Evolutionary conservation across 2,113 vertebrate species (phyloP).

Genomic region (Phrynosoma blainvillii): DNA sequence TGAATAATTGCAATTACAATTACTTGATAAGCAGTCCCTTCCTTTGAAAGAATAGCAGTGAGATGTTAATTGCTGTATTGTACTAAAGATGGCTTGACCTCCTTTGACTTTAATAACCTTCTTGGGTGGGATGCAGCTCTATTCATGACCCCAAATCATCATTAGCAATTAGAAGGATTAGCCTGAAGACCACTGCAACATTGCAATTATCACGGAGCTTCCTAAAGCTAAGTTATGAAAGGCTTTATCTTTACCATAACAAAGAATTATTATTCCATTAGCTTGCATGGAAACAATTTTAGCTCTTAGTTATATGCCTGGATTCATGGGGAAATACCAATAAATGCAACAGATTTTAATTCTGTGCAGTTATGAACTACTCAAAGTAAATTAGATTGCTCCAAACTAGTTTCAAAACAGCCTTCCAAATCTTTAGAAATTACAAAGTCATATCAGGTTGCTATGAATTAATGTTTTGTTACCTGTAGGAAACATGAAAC

Average conservation of each 20-base stretch:
- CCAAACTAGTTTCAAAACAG: background rate
- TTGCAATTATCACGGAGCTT: background rate
- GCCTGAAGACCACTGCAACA: fast-evolving
- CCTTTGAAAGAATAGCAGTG: background rate
- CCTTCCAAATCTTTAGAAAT: background rate
- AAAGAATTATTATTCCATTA: background rate
- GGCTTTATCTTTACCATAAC: background rate
- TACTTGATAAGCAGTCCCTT: background rate
- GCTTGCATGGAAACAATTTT: background rate
- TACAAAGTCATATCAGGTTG: background rate
- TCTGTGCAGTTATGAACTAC: background rate
- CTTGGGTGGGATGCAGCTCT: background rate
- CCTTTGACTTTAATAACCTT: background rate
- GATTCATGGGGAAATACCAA: background rate
- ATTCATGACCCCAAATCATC: background rate
- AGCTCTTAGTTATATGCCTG: background rate
- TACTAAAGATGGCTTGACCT: background rate
- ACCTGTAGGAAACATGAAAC: background rate
- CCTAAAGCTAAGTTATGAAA: background rate
- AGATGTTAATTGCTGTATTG: background rate
- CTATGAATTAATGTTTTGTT: background rate
- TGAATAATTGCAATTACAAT: conserved; percentile 9
- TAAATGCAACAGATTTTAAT: background rate
- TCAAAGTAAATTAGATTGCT: background rate
- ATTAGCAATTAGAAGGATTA: background rate